Percentiles rank a stretch among this genome's conserved stretches.
These are phyloP conservation scores for Glyptemys insculpta DNA, from an alignment of 2,797 vertebrate species.

Conservation along the genomic window DNA sequence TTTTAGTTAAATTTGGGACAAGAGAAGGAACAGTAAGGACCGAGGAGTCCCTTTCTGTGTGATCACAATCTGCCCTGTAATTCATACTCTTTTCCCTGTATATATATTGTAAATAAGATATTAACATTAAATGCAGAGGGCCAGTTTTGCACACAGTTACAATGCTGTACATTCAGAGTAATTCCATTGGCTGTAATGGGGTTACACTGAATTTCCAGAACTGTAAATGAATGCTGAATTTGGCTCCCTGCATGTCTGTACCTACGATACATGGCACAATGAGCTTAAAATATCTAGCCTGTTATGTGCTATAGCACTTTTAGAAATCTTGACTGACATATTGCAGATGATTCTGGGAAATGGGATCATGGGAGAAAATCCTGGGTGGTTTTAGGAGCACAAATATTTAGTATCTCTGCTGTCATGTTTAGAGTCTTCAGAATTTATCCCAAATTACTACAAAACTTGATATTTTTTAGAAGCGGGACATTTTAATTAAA, in stretches of 20 bases:
- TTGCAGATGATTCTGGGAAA: not conserved
- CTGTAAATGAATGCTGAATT: not conserved
- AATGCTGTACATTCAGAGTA: not conserved
- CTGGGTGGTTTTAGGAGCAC: not conserved
- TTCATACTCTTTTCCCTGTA: not conserved
- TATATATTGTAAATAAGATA: not conserved
- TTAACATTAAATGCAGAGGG: not conserved
- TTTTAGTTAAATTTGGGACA: not conserved
- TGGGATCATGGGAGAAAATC: not conserved
- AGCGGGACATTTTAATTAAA: not conserved
- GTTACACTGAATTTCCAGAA: not conserved
- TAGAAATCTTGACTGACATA: not conserved
- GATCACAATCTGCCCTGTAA: not conserved
- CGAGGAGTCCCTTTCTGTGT: not conserved
- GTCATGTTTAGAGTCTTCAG: not conserved
- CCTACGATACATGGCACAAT: not conserved
- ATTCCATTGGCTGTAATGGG: not conserved
- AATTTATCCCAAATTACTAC: not conserved
- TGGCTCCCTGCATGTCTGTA: not conserved
- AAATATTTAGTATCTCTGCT: not conserved
- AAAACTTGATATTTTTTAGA: not conserved
- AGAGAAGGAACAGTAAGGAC: not conserved
- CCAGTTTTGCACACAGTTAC: not conserved
- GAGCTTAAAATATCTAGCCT: not conserved
- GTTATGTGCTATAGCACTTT: not conserved